These are phyloP conservation scores for Urophycis tenuis DNA, from an alignment of 2,797 vertebrate species.

Conservation along the genomic window DNA sequence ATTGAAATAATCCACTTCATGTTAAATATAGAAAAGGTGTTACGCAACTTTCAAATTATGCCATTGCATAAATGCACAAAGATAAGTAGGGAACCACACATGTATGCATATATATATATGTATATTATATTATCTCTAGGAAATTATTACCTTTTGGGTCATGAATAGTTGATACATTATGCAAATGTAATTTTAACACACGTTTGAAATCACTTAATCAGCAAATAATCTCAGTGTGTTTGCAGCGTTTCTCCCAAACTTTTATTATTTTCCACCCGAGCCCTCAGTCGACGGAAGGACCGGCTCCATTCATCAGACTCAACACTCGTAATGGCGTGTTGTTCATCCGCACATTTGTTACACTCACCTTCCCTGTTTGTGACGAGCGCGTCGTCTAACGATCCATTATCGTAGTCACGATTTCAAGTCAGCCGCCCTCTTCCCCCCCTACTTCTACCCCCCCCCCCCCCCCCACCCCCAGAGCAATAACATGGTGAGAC, in stretches of 20 bases:
- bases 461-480: not conserved
- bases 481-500: not conserved
- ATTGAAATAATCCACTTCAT: not conserved
- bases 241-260: not conserved
- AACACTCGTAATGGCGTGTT: not conserved
- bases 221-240: constrained; percentile 30
- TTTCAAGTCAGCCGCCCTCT: not conserved
- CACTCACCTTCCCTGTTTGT: not conserved
- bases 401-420: not conserved
- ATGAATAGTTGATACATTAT: constrained; percentile 37
- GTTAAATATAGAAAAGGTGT: not conserved
- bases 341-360: not conserved
- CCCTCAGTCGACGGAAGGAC: not conserved
- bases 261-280: not conserved
- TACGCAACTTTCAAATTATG: constrained; percentile 22
- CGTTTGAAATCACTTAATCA: constrained; percentile 32
- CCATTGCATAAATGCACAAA: constrained; percentile 26
- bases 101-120: constrained; percentile 4
- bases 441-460: not conserved
- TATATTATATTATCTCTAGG: constrained; percentile 13
- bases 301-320: not conserved
- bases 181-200: constrained; percentile 44
- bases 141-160: constrained; percentile 26
- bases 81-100: not conserved
- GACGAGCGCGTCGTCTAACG: not conserved